phyloP scores from a whole-genome alignment of 2,888 invertebrate species.

The Marasmarcha lunaedactyla region DNA sequence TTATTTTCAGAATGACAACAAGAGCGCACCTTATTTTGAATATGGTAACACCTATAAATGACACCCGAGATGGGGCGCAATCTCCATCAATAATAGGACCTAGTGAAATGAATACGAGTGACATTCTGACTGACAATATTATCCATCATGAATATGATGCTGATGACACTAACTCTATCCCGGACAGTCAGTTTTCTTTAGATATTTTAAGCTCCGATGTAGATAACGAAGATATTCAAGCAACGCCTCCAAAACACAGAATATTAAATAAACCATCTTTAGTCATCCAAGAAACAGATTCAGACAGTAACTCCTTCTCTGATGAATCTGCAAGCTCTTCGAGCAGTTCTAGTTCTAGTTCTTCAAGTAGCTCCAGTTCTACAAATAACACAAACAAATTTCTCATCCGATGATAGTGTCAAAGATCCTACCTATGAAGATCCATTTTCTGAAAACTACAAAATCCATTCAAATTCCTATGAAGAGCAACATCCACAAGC shows the following conservation, averaged over 20 bases:
- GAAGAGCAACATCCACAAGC: slow-evolving; percentile 2
- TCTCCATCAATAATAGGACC: too few species aligned
- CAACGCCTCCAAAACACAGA: slow-evolving; percentile 7
- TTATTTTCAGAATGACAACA: too few species aligned
- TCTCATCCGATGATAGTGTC: slow-evolving; percentile 6
- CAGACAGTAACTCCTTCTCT: slow-evolving; percentile 6
- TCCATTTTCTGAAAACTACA: not conserved
- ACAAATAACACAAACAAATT: slow-evolving; percentile 2
- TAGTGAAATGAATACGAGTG: too few species aligned
- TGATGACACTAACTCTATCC: too few species aligned
- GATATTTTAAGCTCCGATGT: too few species aligned
- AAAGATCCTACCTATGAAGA: slow-evolving; percentile 5
- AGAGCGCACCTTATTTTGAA: too few species aligned
- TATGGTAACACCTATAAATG: too few species aligned
- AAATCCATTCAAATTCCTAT: slow-evolving; percentile 4
- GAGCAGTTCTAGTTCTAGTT: slow-evolving; percentile 5
- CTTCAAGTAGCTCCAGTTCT: slow-evolving; percentile 3
- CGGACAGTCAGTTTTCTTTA: too few species aligned
- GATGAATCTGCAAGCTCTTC: slow-evolving; percentile 3
- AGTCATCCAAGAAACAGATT: slow-evolving; percentile 6
- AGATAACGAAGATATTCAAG: slow-evolving; percentile 7
- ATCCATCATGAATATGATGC: too few species aligned
- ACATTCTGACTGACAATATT: too few species aligned
- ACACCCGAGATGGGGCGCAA: too few species aligned
- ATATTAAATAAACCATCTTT: slow-evolving; percentile 8